These are phyloP conservation scores for Ara ararauna DNA, from an alignment of 2,797 vertebrate species.

Conservation along the genomic window DNA sequence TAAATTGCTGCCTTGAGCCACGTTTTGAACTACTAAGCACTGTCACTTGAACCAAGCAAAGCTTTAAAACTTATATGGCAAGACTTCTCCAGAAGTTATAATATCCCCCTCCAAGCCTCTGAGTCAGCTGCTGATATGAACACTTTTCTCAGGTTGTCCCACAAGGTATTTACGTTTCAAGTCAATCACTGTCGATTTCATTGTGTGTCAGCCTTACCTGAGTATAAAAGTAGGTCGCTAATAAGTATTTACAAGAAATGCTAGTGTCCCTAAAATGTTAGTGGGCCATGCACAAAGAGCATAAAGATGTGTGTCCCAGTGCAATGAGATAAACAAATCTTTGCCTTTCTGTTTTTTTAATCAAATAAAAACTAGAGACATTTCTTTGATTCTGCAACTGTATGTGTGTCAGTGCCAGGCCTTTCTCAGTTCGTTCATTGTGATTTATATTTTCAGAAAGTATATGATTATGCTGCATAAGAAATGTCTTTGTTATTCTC, in stretches of 20 bases:
- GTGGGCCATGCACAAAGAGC: background rate
- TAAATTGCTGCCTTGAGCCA: constrained; percentile 43
- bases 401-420: background rate
- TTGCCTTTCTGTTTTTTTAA: constrained; percentile 27
- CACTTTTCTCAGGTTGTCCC: background rate
- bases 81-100: background rate
- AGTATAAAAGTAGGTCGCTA: background rate
- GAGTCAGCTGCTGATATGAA: background rate
- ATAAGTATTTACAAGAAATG: background rate
- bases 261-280: background rate
- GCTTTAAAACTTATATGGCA: background rate
- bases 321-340: constrained; percentile 15
- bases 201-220: background rate
- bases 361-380: background rate
- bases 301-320: background rate
- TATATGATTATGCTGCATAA: background rate
- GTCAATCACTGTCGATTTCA: background rate
- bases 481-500: background rate
- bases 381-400: constrained; percentile 8
- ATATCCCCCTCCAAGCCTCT: background rate
- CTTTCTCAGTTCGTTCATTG: background rate
- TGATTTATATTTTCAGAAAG: constrained; percentile 43
- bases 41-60: constrained; percentile 20
- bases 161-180: background rate
- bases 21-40: constrained; percentile 39